Evolutionary conservation across 2,888 invertebrate genomes (phyloP), one percentile per base, ranked within the genome.

Genomic region (Phortica magna): DNA sequence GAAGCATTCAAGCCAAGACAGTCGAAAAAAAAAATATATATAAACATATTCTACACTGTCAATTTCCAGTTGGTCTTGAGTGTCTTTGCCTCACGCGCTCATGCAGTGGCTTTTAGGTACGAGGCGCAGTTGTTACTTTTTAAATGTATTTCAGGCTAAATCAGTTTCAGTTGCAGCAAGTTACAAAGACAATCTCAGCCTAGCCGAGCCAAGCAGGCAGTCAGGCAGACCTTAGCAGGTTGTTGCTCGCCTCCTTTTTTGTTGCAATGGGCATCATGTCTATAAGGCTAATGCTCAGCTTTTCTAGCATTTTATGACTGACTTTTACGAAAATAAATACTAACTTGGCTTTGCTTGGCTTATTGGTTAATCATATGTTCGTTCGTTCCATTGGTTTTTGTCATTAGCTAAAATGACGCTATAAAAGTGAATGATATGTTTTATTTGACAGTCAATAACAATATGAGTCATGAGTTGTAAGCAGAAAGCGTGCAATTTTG

Each of bases 101-200:
- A 74, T 78, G 76, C 80, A 78, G 79, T 79, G 48, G 74, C 79
- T 77, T 78, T 84, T 87, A 87, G 87, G 85, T 84, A 31, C 31
- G 31, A 31, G 31, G 31, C 2, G 31, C 5, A 85, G 84, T 84
- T 85, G 82, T 87, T 85, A 85, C 79, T 81, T 84, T 85, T 85
- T 61, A 53, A 57, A 70, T 59, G 43, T 85, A 85, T 85, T 84
- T 87, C 87, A 82, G 85, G 87, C 80, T 85, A 81, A 7, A 14
- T 59, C 82, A 83, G 85, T 82, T 79, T 77, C 80, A 79, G 39
- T 67, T 67, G 41, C 39, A 14, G n/a, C 53, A 1, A 48, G 48
- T 48, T 48, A 7, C 48, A 48, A 64, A 22, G 14, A 14, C 39
- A 31, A n/a, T n/a, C 67, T 48, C n/a, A 42, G 5, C 0, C 19